Conservation (phyloP, 1,140 invertebrate species). For the Philotrypesis tridentata region DNA sequence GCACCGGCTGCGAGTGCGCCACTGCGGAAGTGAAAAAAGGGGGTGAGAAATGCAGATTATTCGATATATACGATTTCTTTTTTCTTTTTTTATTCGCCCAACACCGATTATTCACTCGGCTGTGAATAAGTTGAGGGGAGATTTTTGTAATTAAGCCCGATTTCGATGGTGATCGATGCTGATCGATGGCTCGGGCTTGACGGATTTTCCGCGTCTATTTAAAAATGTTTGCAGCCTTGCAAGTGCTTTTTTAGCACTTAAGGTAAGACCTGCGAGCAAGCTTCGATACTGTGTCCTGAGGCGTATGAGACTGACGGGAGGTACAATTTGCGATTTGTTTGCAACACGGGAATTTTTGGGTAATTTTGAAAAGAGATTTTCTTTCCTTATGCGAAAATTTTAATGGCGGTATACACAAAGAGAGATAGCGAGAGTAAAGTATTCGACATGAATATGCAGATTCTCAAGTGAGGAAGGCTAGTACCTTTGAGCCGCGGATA, state of each 20-base stretch:
- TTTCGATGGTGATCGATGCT: not conserved
- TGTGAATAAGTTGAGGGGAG: not conserved
- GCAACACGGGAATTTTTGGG: too few relatives aligned
- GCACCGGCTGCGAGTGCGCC: not conserved
- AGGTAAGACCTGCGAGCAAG: too few relatives aligned
- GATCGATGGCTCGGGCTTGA: not conserved
- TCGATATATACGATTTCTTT: not conserved
- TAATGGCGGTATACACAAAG: not conserved
- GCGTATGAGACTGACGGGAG: too few relatives aligned
- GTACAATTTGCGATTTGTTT: not conserved
- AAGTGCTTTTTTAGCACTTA: too few relatives aligned
- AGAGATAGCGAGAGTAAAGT: not conserved
- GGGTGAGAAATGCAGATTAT: not conserved
- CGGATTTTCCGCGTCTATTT: not conserved
- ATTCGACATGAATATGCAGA: conserved; percentile 31
- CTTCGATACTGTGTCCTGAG: too few relatives aligned
- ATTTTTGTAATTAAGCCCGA: not conserved
- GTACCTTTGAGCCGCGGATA: not conserved
- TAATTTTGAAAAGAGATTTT: conserved; percentile 5
- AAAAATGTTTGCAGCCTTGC: not conserved
- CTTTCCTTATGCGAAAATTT: conserved; percentile 1
- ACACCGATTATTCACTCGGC: not conserved
- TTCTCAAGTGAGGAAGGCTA: not conserved
- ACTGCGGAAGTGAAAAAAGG: not conserved
- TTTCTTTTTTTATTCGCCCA: not conserved